Base-by-base conservation (phyloP, 2,113 vertebrate species). In the Camelus dromedarius region DNA sequence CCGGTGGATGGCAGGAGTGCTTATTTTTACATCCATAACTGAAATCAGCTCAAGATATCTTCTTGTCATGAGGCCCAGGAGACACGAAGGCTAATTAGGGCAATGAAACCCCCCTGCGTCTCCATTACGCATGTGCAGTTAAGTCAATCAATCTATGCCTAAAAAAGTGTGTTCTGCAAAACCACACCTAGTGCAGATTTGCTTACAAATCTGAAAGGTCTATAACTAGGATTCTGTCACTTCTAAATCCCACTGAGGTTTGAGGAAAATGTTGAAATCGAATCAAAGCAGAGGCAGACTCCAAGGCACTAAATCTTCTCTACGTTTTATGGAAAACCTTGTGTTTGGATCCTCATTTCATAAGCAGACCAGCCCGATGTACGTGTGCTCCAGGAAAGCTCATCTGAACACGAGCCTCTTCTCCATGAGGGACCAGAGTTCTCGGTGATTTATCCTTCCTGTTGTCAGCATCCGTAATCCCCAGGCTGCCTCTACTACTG, bases 381-480 rank as follows among this genome's bases (percentile, higher is more conserved):
- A 18, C 2, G 18, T 6, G 28, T 3, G 30, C 30, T 30, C 14
- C 4, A 28, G 50, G 20, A 28, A 64, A 60, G 70, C 24, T 60
- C 79, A 2, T 32, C 50, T 7, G 58, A 48, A 10, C 8, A 0
- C 0, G 1, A 20, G 69, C 32, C 50, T 72, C 26, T 38, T 20
- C 20, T 3, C 2, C 1, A 7, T 0, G 38, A 62, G 38, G 42
- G 48, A 8, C 5, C 8, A 0, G 10, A 12, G 30, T 11, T 1
- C 10, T 46, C 1, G 38, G 12, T 8, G 50, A 69, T n/a, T n/a
- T 15, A 42, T 5, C 42, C 72, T 9, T 67, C 77, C 38, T 8
- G 1, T 15, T 3, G 2, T 5, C 35, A 26, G 82, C 30, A 35
- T 7, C 15, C 0, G 0, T 1, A 20, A 54, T 32, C 69, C 73